A percentile compares a stretch with the other conserved stretches of the same genome.
These are phyloP conservation scores for Pangasius djambal DNA, from an alignment of 2,797 vertebrate genomes.

Conservation along the genomic window DNA sequence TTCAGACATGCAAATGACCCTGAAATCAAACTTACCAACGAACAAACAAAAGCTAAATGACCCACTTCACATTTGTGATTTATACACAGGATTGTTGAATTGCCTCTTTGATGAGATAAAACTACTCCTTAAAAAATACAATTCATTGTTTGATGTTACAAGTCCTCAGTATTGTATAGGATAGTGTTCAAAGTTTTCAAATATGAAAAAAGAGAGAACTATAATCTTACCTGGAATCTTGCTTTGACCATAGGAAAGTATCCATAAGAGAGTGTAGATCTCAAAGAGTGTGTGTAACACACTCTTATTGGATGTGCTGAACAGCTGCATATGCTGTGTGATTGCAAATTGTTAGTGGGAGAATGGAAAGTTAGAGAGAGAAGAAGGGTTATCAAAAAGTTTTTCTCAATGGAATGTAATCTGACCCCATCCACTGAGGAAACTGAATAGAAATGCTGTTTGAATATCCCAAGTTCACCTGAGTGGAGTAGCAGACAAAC, in stretches of 20 bases:
- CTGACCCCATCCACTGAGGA: not conserved
- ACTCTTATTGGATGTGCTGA: slow-evolving; percentile 24
- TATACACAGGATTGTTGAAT: not conserved
- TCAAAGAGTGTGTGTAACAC: slow-evolving; percentile 46
- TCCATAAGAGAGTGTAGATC: slow-evolving; percentile 42
- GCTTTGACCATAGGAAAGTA: slow-evolving; percentile 43
- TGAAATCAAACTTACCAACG: not conserved
- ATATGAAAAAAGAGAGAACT: not conserved
- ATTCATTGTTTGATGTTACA: not conserved
- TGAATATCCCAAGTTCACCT: slow-evolving; percentile 1
- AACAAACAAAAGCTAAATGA: not conserved
- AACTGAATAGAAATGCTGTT: slow-evolving; percentile 16
- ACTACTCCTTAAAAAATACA: not conserved
- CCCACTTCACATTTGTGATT: not conserved
- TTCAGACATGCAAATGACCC: not conserved
- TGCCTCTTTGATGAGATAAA: not conserved
- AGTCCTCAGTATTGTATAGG: not conserved
- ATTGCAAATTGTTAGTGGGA: not conserved
- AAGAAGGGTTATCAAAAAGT: not conserved
- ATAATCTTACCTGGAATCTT: slow-evolving; percentile 59
- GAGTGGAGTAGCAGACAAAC: not conserved
- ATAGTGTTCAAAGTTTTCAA: not conserved
- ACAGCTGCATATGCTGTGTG: slow-evolving; percentile 17
- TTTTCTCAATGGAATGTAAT: slow-evolving; percentile 8
- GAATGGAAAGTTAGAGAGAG: slow-evolving; percentile 5